A percentile compares a stretch with the other conserved stretches of the same genome.
These are phyloP conservation scores for Andrena bucephala DNA, from an alignment of 2,888 invertebrate species.

Conservation along the genomic window DNA sequence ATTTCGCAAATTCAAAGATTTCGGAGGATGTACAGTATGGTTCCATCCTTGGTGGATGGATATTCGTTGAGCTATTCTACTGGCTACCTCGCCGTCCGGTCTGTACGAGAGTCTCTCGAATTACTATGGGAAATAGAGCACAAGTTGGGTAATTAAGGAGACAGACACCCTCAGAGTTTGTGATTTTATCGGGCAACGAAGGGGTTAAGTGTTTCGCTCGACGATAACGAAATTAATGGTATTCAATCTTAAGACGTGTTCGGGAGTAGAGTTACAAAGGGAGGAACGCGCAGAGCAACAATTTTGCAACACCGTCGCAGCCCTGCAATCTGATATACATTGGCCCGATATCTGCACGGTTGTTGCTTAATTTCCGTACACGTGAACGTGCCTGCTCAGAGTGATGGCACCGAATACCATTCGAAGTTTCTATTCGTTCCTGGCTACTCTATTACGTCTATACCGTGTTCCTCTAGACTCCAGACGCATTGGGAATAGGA, in stretches of 20 bases:
- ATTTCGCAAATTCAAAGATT: not conserved
- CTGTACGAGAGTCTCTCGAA: too few species aligned
- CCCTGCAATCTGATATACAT: conserved; percentile 49
- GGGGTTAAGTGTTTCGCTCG: not conserved
- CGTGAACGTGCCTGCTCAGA: conserved; percentile 50
- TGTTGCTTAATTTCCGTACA: conserved; percentile 58
- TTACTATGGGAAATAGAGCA: too few species aligned
- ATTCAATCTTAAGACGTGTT: not conserved
- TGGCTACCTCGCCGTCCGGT: too few species aligned
- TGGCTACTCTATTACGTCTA: conserved; percentile 65
- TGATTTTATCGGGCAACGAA: too few species aligned
- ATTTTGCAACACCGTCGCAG: conserved; percentile 27
- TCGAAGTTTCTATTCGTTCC: conserved; percentile 56
- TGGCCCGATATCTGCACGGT: conserved; percentile 43
- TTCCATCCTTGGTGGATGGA: too few species aligned
- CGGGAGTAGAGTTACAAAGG: not conserved
- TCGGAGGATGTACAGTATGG: too few species aligned
- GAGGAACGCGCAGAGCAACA: not conserved
- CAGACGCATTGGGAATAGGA: conserved; percentile 64
- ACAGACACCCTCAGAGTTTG: too few species aligned
- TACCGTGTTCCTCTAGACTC: conserved; percentile 45
- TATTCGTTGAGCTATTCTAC: too few species aligned
- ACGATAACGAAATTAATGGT: not conserved
- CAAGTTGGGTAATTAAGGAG: too few species aligned
- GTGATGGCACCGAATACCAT: conserved; percentile 62